Percentiles rank a stretch among this genome's conserved stretches.
These are phyloP conservation scores for Xylota segnis DNA, from an alignment of 2,888 invertebrate genomes.

Conservation along the genomic window DNA sequence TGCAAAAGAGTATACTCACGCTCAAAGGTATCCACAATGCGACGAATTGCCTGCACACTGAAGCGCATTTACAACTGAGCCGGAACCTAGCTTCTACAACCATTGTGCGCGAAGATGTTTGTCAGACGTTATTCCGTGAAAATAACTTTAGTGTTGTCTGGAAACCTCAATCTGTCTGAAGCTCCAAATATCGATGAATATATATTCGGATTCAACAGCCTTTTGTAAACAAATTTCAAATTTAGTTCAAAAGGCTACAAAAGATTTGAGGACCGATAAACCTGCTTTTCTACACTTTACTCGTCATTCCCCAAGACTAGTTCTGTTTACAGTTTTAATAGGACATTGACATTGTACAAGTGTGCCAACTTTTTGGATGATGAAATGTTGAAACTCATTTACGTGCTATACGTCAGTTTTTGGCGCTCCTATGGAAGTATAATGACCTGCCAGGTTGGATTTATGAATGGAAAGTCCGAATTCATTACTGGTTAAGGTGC, in stretches of 20 bases:
- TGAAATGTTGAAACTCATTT: constrained; percentile 19
- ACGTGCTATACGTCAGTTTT: neutral
- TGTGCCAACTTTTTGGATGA: constrained; percentile 23
- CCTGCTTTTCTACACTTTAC: neutral
- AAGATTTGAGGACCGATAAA: neutral
- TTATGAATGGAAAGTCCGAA: neutral
- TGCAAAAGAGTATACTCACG: too few relatives aligned
- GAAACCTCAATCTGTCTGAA: too few relatives aligned
- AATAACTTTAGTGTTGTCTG: too few relatives aligned
- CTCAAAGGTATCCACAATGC: too few relatives aligned
- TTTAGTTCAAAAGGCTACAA: neutral
- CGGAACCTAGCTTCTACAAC: too few relatives aligned
- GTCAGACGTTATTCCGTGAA: too few relatives aligned
- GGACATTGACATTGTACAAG: constrained; percentile 13
- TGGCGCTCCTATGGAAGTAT: neutral
- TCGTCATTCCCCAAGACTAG: constrained; percentile 22
- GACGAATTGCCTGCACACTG: too few relatives aligned
- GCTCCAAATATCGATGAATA: too few relatives aligned
- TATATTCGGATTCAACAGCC: neutral
- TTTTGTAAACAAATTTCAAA: neutral
- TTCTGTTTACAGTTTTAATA: constrained; percentile 30
- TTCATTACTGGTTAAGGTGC: neutral
- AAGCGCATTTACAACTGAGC: too few relatives aligned
- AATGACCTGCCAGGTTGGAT: neutral
- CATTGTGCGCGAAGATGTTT: too few relatives aligned